phyloP scores from a whole-genome alignment of 2,888 invertebrate genomes.

The Agrilus cyanescens region DNA sequence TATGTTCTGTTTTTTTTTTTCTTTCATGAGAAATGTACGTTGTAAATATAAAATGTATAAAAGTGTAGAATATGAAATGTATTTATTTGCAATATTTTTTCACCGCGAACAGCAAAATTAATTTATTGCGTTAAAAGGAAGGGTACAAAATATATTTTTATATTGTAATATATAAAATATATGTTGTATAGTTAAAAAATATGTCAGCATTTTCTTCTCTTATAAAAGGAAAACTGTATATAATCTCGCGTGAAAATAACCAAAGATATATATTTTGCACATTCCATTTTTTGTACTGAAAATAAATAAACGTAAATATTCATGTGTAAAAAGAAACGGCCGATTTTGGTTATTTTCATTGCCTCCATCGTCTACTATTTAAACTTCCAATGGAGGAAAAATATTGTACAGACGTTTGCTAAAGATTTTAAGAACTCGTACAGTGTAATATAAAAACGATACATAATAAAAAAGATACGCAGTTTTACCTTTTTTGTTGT shows the following conservation, averaged over 20 bases:
- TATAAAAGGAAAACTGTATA: slow-evolving; percentile 25
- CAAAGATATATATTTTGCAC: slow-evolving; percentile 23
- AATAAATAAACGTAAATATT: not conserved
- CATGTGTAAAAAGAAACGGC: slow-evolving; percentile 14
- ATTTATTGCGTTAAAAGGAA: slow-evolving; percentile 7
- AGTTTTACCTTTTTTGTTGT: not conserved
- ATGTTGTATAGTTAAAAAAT: slow-evolving; percentile 26
- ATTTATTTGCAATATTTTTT: too few relatives aligned
- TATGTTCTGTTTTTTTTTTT: slow-evolving; percentile 3
- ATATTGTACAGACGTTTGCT: slow-evolving; percentile 17
- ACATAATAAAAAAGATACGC: slow-evolving; percentile 12
- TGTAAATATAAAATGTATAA: slow-evolving; percentile 9
- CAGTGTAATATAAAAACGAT: slow-evolving; percentile 11
- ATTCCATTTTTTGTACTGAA: slow-evolving; percentile 32
- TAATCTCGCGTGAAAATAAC: slow-evolving; percentile 29
- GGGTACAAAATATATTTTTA: slow-evolving; percentile 24
- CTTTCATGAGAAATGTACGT: not conserved
- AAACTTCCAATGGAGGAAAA: slow-evolving; percentile 14
- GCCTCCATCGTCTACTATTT: slow-evolving; percentile 14
- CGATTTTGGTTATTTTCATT: slow-evolving; percentile 32
- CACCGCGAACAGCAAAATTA: too few relatives aligned
- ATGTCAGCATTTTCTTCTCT: slow-evolving; percentile 29
- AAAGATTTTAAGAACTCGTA: slow-evolving; percentile 11
- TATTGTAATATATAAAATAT: slow-evolving; percentile 19
- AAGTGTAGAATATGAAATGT: too few relatives aligned